Base-by-base conservation (phyloP, 2,113 vertebrate genomes). In the Rafetus swinhoei region DNA sequence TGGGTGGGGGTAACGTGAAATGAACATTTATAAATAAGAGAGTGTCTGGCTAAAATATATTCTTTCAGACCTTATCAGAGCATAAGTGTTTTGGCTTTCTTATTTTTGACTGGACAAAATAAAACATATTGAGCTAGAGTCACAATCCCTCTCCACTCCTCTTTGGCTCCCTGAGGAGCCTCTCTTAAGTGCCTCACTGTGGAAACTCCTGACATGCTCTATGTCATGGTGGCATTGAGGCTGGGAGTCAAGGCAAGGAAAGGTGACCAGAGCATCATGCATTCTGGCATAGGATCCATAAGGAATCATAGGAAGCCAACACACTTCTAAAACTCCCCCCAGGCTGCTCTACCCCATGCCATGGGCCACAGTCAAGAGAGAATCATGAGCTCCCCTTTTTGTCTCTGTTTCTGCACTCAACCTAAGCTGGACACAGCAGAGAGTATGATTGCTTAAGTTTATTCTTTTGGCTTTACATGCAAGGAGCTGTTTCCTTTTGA, bases 401-500 rank as follows among this genome's bases (percentile, higher is more conserved):
- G 27, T 83, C 0, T 0, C 11, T n/a, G 69, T 7, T 22, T 69
- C 7, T 22, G 11, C 77, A 9, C 32, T 83, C 62, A 81, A 21
- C 27, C 87, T 69, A 81, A 35, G 57, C 16, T 72, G 53, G 0
- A 0, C 27, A 50, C 24, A 77, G 39, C 69, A 92, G 69, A 79
- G 85, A 6, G 52, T 95, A 80, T 35, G 74, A 55, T 29, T 7
- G 3, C 59, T 2, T 9, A 79, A 10, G 55, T 1, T 3, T 50
- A 69, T 91, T 87, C 88, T 91, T 91, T 27, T 74, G n/a, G 24
- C 72, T 90, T 90, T 19, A 80, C 69, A 85, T 83, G 35, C 27
- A 87, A 82, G 45, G 32, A 29, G 59, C 32, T 87, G 3, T 50
- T 59, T 24, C 45, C 13, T 89, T 86, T 62, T 57, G 85, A 81